Conservation (phyloP, 2,888 invertebrate species). For the Schrankia costaestrigalis region DNA sequence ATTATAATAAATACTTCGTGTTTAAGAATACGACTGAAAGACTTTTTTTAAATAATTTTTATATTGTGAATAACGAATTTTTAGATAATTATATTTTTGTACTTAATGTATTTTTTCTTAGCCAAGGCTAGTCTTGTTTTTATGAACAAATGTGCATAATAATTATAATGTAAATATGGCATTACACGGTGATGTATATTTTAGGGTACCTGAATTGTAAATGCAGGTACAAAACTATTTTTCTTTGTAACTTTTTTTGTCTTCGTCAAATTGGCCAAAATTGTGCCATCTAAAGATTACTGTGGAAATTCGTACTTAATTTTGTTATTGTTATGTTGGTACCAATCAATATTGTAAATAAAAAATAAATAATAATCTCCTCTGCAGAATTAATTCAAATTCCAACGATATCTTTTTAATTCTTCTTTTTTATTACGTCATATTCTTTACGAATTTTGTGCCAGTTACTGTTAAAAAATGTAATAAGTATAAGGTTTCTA, state of each 20-base stretch:
- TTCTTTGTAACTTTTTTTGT: slow-evolving; percentile 26
- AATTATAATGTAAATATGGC: slow-evolving; percentile 49
- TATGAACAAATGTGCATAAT: slow-evolving; percentile 69
- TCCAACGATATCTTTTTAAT: slow-evolving; percentile 5
- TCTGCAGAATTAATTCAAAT: neutral
- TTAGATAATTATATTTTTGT: slow-evolving; percentile 51
- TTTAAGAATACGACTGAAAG: slow-evolving; percentile 60
- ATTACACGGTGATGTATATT: slow-evolving; percentile 51
- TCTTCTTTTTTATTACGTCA: slow-evolving; percentile 24
- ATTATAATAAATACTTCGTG: slow-evolving; percentile 40
- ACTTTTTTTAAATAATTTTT: slow-evolving; percentile 43
- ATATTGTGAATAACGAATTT: slow-evolving; percentile 69
- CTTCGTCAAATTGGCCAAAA: slow-evolving; percentile 16
- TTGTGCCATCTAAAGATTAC: slow-evolving; percentile 21
- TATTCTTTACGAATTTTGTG: slow-evolving; percentile 68
- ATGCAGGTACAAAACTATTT: slow-evolving; percentile 41
- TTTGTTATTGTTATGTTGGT: too few relatives aligned
- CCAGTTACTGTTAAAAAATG: slow-evolving; percentile 64
- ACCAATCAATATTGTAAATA: too few relatives aligned
- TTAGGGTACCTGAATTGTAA: slow-evolving; percentile 49
- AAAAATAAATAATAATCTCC: neutral
- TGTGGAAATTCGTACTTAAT: slow-evolving; percentile 8
- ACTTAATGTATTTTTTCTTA: slow-evolving; percentile 48
- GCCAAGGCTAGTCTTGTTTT: slow-evolving; percentile 75
- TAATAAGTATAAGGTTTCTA: slow-evolving; percentile 27